phyloP scores from a whole-genome alignment of 2,113 vertebrate species.

The Rattus rattus region DNA sequence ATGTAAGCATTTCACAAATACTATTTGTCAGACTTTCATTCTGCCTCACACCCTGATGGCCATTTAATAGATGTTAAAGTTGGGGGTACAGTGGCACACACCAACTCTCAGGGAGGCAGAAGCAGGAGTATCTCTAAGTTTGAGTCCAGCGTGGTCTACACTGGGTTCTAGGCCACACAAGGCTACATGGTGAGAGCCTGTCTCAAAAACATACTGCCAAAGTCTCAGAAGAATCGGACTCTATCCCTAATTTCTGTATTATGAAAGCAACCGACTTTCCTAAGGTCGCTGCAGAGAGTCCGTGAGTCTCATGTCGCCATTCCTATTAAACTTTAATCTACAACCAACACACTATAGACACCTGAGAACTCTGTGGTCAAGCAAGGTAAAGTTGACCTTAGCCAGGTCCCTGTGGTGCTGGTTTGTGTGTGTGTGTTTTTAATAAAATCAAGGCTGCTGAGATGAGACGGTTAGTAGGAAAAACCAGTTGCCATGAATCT shows the following conservation, averaged over 20 bases:
- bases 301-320: neutral
- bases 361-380: neutral
- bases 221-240: neutral
- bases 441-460: neutral
- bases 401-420: too few relatives aligned
- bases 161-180: neutral
- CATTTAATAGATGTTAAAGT: neutral
- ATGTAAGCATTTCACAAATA: slow-evolving; percentile 3
- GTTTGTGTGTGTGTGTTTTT: too few relatives aligned
- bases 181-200: neutral
- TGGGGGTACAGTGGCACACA: neutral
- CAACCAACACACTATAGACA: neutral
- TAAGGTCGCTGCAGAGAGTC: too few relatives aligned
- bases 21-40: neutral
- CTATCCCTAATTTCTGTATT: neutral
- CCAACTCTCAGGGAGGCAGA: neutral
- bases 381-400: neutral
- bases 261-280: neutral
- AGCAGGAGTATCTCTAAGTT: neutral
- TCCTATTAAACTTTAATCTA: neutral
- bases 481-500: neutral
- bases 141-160: neutral
- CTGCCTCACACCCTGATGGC: neutral
- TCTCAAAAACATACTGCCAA: neutral
- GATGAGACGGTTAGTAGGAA: neutral